Percentiles rank a stretch among this genome's conserved stretches.
phyloP scores from a whole-genome alignment of 64 coral and sea anemone genomes.

The Pachyseris speciosa region DNA sequence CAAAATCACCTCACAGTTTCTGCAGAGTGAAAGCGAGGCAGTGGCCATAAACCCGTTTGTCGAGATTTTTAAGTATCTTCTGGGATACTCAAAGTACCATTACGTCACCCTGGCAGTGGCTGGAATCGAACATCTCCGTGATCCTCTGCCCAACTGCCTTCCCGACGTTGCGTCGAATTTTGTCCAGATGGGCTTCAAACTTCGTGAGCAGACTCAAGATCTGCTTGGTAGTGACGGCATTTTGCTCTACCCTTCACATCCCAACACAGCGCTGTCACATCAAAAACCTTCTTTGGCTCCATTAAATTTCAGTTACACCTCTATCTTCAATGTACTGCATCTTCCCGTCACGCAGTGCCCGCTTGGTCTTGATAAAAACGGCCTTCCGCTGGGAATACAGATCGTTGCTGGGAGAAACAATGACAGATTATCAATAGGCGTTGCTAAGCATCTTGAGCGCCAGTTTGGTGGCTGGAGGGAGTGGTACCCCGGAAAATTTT shows the following conservation, averaged over 20 bases:
- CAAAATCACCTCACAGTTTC: conserved; percentile 52
- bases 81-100: conserved; percentile 87
- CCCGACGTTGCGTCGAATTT: conserved; percentile 63
- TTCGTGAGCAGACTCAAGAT: conserved; percentile 67
- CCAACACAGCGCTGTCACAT: conserved; percentile 79
- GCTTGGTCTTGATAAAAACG: conserved; percentile 73
- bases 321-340: conserved; percentile 84
- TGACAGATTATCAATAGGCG: conserved; percentile 78
- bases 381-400: conserved; percentile 94
- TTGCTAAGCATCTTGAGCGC: conserved; percentile 69
- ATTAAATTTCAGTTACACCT: conserved; percentile 84
- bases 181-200: conserved; percentile 61
- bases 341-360: conserved; percentile 94
- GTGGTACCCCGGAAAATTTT: conserved; percentile 75
- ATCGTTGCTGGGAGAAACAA: conserved; percentile 81
- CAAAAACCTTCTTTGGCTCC: conserved; percentile 65
- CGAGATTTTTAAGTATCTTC: conserved; percentile 84
- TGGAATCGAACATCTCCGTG: conserved; percentile 36
- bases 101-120: conserved; percentile 65
- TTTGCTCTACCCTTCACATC: conserved; percentile 84
- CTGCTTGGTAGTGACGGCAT: conserved; percentile 81
- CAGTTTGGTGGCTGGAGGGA: conserved; percentile 83
- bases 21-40: conserved; percentile 30
- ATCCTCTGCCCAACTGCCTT: conserved; percentile 25
- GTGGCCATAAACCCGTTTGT: conserved; percentile 67